phyloP scores from a whole-genome alignment of 1,140 invertebrate genomes.

The Lepidurus arcticus region DNA sequence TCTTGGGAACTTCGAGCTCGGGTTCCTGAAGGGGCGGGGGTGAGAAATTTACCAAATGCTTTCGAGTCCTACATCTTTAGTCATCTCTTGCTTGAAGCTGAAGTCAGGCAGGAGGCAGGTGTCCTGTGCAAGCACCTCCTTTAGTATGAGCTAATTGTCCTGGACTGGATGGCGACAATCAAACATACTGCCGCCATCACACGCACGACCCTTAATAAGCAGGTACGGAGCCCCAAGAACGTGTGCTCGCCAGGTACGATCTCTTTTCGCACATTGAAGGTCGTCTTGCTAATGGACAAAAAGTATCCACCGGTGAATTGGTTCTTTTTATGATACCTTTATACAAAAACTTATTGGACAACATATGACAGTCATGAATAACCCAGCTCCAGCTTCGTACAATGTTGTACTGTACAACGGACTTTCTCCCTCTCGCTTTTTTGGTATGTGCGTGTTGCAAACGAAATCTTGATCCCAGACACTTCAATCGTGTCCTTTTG shows the following conservation, averaged over 20 bases:
- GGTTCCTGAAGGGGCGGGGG: background rate
- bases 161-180: background rate
- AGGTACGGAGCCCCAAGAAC: background rate
- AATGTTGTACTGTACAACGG: no score
- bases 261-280: background rate
- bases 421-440: no score
- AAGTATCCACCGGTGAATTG: no score
- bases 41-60: background rate
- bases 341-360: no score
- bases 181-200: background rate
- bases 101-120: background rate
- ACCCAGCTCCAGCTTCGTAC: no score
- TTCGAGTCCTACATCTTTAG: no score
- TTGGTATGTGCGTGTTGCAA: no score
- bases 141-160: background rate
- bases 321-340: no score
- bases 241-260: background rate
- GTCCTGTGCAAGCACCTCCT: background rate
- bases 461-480: no score
- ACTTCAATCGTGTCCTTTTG: no score
- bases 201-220: background rate
- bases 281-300: background rate
- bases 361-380: no score
- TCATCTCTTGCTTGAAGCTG: no score
- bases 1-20: background rate